Evolutionary conservation across 1,140 invertebrate genomes (phyloP), one percentile per base, ranked within the genome.

Genomic region (Drosophila busckii): DNA sequence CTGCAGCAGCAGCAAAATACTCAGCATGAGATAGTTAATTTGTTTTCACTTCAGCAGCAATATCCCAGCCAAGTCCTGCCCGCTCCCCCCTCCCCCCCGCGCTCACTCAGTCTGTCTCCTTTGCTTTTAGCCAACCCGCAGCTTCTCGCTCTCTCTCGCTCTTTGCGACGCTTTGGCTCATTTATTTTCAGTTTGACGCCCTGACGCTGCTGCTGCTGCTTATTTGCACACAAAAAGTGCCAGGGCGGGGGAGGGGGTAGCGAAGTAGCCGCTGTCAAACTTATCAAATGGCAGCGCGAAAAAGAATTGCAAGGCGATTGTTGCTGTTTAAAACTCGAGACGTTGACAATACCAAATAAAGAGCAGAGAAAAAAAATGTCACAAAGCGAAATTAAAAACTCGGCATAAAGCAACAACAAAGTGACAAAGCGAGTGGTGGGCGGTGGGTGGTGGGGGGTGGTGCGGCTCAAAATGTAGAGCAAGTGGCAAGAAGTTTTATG

Each of bases 181-280:
- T 78, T 78, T 78, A 80, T 80, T 78, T 78, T 78, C 73, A 71
- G 73, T 78, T 78, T 78, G 73, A 78, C 73, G 75, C 73, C 73
- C 62, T 70, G 66, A 61, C 73, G 73, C 73, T 78, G 68, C 62
- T 70, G 66, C 56, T 68, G 73, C 73, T 78, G 68, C 73, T 80
- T 78, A 78, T 78, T 78, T 78, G 73, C 73, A 78, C 73, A 78
- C 49, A 65, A 66, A 70, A 65, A 76, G 59, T 44, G 45, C 41
- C 22, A 16, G 8, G 32, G 9, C 1, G 5, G 8, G 10, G 9
- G 6, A 29, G 19, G 13, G 12, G 9, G 16, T 25, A 28, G 13
- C 19, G 45, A 52, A 78, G 63, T 80, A 78, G 73, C 73, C 73
- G 68, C 63, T 78, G 73, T 78, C 73, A 78, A 80, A 80, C 73